Percentiles rank a stretch among this genome's conserved stretches.
phyloP scores from a whole-genome alignment of 2,113 vertebrate genomes.

The Maylandia zebra region DNA sequence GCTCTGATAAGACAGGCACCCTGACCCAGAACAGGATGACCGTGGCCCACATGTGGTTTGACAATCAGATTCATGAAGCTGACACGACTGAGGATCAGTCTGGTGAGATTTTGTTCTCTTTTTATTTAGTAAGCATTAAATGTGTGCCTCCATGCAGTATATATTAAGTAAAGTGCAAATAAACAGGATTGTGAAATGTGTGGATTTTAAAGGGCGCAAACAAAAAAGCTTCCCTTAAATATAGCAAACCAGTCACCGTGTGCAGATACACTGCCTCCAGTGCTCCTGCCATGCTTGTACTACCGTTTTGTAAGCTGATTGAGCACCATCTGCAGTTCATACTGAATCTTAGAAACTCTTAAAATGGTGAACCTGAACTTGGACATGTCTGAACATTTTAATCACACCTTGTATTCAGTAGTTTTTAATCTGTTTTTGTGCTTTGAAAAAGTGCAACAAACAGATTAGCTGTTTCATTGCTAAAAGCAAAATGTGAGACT shows the following conservation, averaged over 20 bases:
- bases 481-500: not conserved
- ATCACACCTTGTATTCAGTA: not conserved
- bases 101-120: constrained; percentile 53
- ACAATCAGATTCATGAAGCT: constrained; percentile 90
- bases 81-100: constrained; percentile 92
- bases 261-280: not conserved
- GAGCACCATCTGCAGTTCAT: not conserved
- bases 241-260: not conserved
- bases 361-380: not conserved
- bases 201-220: rapidly evolving
- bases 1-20: constrained; percentile 89
- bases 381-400: not conserved
- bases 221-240: not conserved
- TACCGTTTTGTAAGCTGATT: not conserved
- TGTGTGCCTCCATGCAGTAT: not conserved
- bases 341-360: not conserved
- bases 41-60: constrained; percentile 93
- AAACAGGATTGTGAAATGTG: rapidly evolving
- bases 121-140: rapidly evolving
- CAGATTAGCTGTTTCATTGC: rapidly evolving
- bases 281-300: not conserved
- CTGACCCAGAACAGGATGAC: constrained; percentile 94
- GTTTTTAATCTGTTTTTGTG: not conserved
- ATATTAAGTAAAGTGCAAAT: rapidly evolving
- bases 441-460: not conserved